Evolutionary conservation across 2,797 vertebrate species (phyloP), one percentile per base, ranked within the genome.

Genomic region (Picus viridis): DNA sequence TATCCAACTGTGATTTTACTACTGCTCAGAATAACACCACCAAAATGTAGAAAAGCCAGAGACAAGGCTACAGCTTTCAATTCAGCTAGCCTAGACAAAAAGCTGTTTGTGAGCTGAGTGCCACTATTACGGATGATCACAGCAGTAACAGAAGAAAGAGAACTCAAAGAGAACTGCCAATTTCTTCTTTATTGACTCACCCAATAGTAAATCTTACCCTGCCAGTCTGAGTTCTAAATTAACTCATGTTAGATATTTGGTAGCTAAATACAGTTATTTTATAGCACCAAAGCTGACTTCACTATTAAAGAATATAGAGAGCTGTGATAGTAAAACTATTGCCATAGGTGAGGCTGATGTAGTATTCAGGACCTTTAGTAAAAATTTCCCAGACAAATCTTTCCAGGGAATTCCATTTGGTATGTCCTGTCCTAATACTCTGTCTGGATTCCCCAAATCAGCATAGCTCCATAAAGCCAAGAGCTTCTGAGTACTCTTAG

Each of bases 1-100:
- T 67, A 86, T 69, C 81, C 69, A 78, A 89, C 86, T 39, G 39
- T 39, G 39, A 39, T 39, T 94, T 94, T 87, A 71, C 61, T 90
- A 91, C 90, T 51, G 65, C 72, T 9, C 5, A 86, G 71, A 83
- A 58, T 69, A 90, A 34, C 56, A 30, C 69, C 29, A 64, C 30
- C 36, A 32, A 91, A 93, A 90, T 23, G 36, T 54, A 61, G 22
- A 12, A 65, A 2, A 71, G 70, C 32, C 80, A 84, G 56, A 65
- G 34, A 90, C 86, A 82, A 56, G 17, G n/a, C 65, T 92, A 36
- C 61, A 75, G 69, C 82, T 76, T 91, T 70, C 51, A 49, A 10
- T 54, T 74, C 75, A 90, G n/a, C 64, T 39, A 70, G 18, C 16
- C 39, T 13, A 68, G 61, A 71, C 39, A 89, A 95, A 85, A 59